phyloP scores from a whole-genome alignment of 2,113 vertebrate genomes.

The Poeciliopsis occidentalis region DNA sequence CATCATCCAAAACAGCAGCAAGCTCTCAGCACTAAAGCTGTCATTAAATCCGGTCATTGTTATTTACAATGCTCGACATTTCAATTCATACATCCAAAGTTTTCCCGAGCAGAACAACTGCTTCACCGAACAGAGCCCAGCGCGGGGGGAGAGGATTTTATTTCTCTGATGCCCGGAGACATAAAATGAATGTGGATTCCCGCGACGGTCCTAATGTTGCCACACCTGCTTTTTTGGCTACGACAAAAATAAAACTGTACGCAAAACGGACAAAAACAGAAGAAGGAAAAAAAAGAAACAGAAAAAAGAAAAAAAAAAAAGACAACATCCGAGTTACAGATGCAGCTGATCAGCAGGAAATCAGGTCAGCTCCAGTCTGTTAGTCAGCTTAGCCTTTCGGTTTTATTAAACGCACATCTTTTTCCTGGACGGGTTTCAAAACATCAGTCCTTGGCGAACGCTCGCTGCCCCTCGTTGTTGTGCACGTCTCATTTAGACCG shows the following conservation, averaged over 20 bases:
- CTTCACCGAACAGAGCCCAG: neutral
- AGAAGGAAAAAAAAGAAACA: neutral
- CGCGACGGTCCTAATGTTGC: slow-evolving; percentile 6
- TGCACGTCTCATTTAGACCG: slow-evolving; percentile 11
- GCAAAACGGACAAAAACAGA: neutral
- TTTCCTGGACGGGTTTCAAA: slow-evolving; percentile 48
- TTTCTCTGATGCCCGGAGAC: slow-evolving; percentile 3
- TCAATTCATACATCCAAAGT: neutral
- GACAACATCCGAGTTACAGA: neutral
- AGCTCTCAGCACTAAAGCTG: too few relatives aligned
- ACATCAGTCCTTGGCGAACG: slow-evolving; percentile 10
- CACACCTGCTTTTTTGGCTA: slow-evolving; percentile 20
- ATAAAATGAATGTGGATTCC: neutral
- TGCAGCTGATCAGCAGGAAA: slow-evolving; percentile 4
- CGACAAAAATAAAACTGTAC: slow-evolving; percentile 2
- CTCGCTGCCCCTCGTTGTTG: slow-evolving; percentile 34
- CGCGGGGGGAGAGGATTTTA: neutral
- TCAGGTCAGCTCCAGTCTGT: neutral
- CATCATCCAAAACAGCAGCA: neutral
- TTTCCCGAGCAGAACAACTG: neutral
- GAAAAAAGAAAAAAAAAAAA: neutral
- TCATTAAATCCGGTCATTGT: neutral
- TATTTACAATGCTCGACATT: neutral
- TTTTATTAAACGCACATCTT: slow-evolving; percentile 29
- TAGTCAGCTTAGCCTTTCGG: neutral